Evolutionary conservation across 1,140 invertebrate genomes (phyloP).

Genomic region (Pogonus chalceus): DNA sequence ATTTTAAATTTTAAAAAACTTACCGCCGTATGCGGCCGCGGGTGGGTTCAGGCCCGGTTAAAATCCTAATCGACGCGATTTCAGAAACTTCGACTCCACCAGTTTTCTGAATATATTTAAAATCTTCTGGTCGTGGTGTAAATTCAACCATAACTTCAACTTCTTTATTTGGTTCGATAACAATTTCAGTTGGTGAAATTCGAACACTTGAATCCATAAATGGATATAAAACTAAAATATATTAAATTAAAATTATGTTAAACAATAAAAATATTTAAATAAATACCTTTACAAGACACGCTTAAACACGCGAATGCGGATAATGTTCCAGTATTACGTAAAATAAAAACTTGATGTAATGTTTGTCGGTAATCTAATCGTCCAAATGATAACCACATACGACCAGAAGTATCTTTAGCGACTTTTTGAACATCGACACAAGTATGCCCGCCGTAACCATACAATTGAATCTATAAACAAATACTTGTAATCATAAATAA

Average conservation of each 20-base stretch:
- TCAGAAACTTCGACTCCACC: slow-evolving; percentile 17
- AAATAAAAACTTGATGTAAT: slow-evolving; percentile 32
- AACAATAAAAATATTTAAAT: not conserved
- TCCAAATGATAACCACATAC: slow-evolving; percentile 40
- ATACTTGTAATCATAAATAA: too few relatives aligned
- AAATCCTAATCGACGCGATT: slow-evolving; percentile 21
- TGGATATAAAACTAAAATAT: slow-evolving; percentile 10
- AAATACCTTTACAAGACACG: slow-evolving; percentile 35
- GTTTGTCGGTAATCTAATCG: slow-evolving; percentile 33
- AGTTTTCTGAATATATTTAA: slow-evolving; percentile 16
- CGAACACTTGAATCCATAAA: slow-evolving; percentile 19
- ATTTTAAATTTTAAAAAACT: too few relatives aligned
- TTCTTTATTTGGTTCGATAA: slow-evolving; percentile 22
- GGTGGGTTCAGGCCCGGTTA: slow-evolving; percentile 24
- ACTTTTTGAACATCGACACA: slow-evolving; percentile 37
- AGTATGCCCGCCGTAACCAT: slow-evolving; percentile 40
- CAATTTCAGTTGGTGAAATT: slow-evolving; percentile 18
- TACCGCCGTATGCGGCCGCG: slow-evolving; percentile 22
- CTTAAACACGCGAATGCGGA: slow-evolving; percentile 37
- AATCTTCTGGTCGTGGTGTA: slow-evolving; percentile 20
- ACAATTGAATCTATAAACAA: slow-evolving; percentile 23
- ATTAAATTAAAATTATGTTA: not conserved
- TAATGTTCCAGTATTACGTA: slow-evolving; percentile 40
- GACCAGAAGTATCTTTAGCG: slow-evolving; percentile 38
- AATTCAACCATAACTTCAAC: slow-evolving; percentile 18